phyloP scores from a whole-genome alignment of 2,797 vertebrate genomes.

The Clarias platycephalus region DNA sequence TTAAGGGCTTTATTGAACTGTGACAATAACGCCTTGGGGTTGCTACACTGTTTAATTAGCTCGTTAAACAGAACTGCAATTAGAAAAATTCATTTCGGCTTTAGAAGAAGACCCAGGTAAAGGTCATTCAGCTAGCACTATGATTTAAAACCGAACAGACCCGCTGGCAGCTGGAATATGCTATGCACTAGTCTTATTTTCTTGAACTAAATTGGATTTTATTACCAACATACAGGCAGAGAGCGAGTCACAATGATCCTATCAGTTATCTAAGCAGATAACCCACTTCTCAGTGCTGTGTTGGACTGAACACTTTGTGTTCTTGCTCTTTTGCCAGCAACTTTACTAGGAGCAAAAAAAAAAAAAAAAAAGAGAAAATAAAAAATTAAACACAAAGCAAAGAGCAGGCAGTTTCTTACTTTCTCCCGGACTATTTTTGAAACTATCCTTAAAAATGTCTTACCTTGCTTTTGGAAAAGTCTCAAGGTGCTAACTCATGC shows the following conservation, averaged over 20 bases:
- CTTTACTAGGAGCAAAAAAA: not conserved
- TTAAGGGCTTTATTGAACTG: slow-evolving; percentile 75
- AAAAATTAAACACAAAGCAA: not conserved
- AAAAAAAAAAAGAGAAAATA: not conserved
- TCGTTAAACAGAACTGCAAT: slow-evolving; percentile 72
- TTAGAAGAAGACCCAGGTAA: slow-evolving; percentile 36
- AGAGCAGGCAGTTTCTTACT: not conserved
- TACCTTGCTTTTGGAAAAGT: slow-evolving; percentile 38
- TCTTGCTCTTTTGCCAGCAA: too few species aligned
- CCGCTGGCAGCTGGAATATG: slow-evolving; percentile 60
- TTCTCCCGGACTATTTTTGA: not conserved
- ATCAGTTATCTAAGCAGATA: not conserved
- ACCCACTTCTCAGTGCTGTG: not conserved
- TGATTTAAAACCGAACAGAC: slow-evolving; percentile 55
- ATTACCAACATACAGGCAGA: not conserved
- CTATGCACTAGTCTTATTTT: slow-evolving; percentile 37
- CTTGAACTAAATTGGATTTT: slow-evolving; percentile 56
- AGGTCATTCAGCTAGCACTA: slow-evolving; percentile 42
- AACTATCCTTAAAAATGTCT: slow-evolving; percentile 35
- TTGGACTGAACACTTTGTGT: not conserved
- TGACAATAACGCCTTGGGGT: slow-evolving; percentile 71
- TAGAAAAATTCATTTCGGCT: slow-evolving; percentile 61
- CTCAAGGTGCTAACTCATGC: not conserved
- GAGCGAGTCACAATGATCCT: not conserved
- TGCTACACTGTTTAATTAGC: slow-evolving; percentile 76